A percentile compares a stretch with the other conserved stretches of the same genome.
These are phyloP conservation scores for Pavo muticus DNA, from an alignment of 2,113 vertebrate species.

Conservation along the genomic window DNA sequence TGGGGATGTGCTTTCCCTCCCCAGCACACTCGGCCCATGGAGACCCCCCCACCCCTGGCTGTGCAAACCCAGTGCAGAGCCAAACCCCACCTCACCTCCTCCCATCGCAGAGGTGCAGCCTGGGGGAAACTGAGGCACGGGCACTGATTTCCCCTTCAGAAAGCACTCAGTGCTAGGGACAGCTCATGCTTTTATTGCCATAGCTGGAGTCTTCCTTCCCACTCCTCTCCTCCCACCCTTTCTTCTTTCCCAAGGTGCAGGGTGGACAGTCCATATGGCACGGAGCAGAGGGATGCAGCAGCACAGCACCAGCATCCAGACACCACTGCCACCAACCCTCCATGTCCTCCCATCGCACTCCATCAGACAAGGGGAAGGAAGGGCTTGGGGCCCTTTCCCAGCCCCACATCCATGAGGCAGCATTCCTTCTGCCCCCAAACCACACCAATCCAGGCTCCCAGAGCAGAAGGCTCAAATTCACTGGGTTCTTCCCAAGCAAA, in stretches of 20 bases:
- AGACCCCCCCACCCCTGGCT: background rate
- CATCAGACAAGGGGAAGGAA: background rate
- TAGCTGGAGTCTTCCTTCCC: background rate
- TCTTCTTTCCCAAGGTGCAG: background rate
- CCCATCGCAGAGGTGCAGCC: background rate
- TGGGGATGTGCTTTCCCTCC: background rate
- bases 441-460: background rate
- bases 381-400: background rate
- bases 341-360: fast-evolving
- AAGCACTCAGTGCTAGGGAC: background rate
- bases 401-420: background rate
- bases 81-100: background rate
- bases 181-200: constrained; percentile 52
- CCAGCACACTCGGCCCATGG: background rate
- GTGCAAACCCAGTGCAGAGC: background rate
- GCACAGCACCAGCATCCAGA: background rate
- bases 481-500: background rate
- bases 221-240: background rate
- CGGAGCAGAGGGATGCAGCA: background rate
- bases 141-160: background rate
- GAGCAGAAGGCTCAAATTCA: background rate
- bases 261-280: background rate
- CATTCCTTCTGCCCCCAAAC: background rate
- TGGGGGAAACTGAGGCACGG: background rate
- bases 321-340: background rate